Evolutionary conservation across 92 coral and sea anemone genomes (phyloP), one percentile per base, ranked within the genome.

Genomic region (Porites evermanni): DNA sequence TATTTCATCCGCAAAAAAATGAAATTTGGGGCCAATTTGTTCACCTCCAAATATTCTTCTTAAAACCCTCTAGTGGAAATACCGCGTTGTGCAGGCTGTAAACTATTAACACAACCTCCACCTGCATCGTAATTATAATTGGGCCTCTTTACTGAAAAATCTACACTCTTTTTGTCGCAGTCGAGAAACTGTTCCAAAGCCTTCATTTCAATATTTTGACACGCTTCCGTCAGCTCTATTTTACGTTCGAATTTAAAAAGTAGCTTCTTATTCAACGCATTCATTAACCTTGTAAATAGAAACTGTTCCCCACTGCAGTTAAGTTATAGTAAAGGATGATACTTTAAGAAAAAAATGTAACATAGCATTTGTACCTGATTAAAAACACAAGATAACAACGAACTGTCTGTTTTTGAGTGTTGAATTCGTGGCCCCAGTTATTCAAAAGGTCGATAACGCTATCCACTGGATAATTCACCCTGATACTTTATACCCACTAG

Each of bases 231-330:
- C 72, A 50, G 6, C 12, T 64, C 4, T 63, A 14, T 67, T 2
- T 11, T 3, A 6, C 11, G 18, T 56, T 53, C 53, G 32, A 38
- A 52, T 68, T 58, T 67, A 32, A n/a, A 16, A 38, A n/a, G 69
- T 14, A 61, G 64, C 51, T 51, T 73, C 11, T 2, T 17, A 64
- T 17, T n/a, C 72, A 29, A 47, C 67, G 66, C 87, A 23, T 51
- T 74, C 79, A 50, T 53, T 44, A 81, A 32, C 58, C 18, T 72
- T 83, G 87, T 83, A 83, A n/a, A 83, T 83, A 83, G 10, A 73
- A 51, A 50, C 54, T 60, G 60, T 52, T 20, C 12, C 52, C 16
- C 13, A 11, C 24, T 74, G 76, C 47, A 4, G 50, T 14, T 83
- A 47, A 73, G 87, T 61, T 83, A 83, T 73, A 66, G 23, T 73